phyloP scores from a whole-genome alignment of 2,113 vertebrate species.

The Eidolon helvum region DNA sequence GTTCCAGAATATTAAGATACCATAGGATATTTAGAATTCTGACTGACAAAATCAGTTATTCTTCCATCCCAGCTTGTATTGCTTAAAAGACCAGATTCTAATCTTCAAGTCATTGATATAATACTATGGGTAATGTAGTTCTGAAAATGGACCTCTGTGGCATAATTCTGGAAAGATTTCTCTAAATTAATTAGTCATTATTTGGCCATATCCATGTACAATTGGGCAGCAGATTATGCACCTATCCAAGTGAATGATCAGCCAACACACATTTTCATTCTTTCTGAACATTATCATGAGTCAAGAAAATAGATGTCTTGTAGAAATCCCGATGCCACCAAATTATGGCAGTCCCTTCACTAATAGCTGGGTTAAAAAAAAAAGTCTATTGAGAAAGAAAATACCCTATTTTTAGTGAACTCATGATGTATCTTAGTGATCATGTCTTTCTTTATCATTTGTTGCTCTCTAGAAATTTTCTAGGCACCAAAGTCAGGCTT shows the following conservation, averaged over 20 bases:
- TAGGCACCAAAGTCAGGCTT: neutral
- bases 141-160: neutral
- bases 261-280: neutral
- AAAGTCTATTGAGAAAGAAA: neutral
- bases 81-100: neutral
- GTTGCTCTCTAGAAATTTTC: neutral
- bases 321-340: neutral
- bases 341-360: neutral
- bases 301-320: neutral
- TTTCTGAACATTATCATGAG: neutral
- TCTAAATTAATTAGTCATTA: neutral
- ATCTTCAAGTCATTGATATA: neutral
- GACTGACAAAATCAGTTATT: neutral
- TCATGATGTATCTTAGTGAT: neutral
- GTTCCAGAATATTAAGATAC: neutral
- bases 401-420: neutral
- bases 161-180: neutral
- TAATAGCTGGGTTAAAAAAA: neutral
- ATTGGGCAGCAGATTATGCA: neutral
- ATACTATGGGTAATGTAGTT: neutral
- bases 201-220: neutral
- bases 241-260: neutral
- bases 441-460: neutral
- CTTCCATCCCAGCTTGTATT: neutral
- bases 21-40: neutral